A percentile compares a stretch with the other conserved stretches of the same genome.
Conservation (phyloP, 2,888 invertebrate species). For the Dyspetes luteomarginatus region DNA sequence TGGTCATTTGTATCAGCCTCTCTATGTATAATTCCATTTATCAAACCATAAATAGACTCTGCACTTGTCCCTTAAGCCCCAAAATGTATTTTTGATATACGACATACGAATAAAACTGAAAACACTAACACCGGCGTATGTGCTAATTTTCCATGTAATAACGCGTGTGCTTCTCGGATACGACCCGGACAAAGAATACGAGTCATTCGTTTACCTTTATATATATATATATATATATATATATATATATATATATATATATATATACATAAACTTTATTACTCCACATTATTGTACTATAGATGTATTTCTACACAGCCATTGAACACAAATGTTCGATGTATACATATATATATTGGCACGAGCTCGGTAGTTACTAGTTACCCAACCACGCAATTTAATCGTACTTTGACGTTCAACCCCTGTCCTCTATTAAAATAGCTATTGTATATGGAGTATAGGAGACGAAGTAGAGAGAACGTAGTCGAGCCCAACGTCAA, state of each 20-base stretch:
- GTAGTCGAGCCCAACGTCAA: constrained; percentile 46
- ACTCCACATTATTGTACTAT: neutral
- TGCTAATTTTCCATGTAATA: too few species aligned
- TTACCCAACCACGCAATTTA: constrained; percentile 35
- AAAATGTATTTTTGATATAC: too few species aligned
- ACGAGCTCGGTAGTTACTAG: too few species aligned
- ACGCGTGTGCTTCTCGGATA: too few species aligned
- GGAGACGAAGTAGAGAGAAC: constrained; percentile 1
- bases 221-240: neutral
- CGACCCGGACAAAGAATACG: neutral
- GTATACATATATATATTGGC: too few species aligned
- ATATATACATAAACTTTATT: neutral
- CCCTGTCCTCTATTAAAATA: constrained; percentile 38
- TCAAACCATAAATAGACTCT: too few species aligned
- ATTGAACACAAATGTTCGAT: neutral
- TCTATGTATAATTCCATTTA: too few species aligned
- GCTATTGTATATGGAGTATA: constrained; percentile 21
- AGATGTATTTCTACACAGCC: neutral
- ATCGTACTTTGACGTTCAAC: constrained; percentile 59
- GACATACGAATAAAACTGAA: too few species aligned
- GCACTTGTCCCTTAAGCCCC: too few species aligned
- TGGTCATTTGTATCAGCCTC: too few species aligned
- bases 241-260: neutral
- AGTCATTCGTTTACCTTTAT: neutral
- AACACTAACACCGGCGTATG: too few species aligned